Base-by-base conservation (phyloP, 1,140 invertebrate genomes). In the Drosophila bocki region DNA sequence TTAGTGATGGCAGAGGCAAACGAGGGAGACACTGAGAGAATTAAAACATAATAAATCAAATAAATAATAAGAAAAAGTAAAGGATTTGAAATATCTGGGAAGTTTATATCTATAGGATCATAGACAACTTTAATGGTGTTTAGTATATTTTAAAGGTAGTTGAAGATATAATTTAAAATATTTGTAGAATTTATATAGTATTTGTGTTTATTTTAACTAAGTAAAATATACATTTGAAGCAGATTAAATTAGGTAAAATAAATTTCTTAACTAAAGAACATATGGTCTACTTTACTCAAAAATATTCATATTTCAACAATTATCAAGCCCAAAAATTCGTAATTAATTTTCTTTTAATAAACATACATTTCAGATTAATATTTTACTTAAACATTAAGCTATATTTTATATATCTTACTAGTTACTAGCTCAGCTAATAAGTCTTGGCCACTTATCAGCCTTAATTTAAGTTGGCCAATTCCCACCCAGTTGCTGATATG, bases 401-500 rank as follows among this genome's bases (percentile, higher is more conserved):
- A 26, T 29, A 29, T n/a, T 9, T 9, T 2, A 48, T 7, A 13
- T 5, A 33, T 19, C 35, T 8, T 1, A 17, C 12, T 53, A 15
- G 12, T 35, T 22, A 13, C 12, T 19, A 8, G 7, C 33, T 3
- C 5, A 15, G 6, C 8, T n/a, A 11, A 9, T 6, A 12, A 13
- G 33, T 5, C 33, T 37, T n/a, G 17, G 33, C 13, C 53, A 56
- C 35, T 56, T 56, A 56, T 11, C 4, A 22, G 35, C 35, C 19
- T 15, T 44, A 35, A 35, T 35, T 62, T 26, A n/a, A 62, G 29
- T 62, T 62, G 62, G 11, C 62, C 22, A 26, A 56, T 44, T 35
- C 32, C 32, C 42, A 54, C 42, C 2, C 8, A 56, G 35, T 56
- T 68, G 47, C 32, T 50, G 60, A 47, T 41, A 56, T 59, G 62